Evolutionary conservation across 2,888 invertebrate species (phyloP), one percentile per base, ranked within the genome.

Genomic region (Seira ritae): DNA sequence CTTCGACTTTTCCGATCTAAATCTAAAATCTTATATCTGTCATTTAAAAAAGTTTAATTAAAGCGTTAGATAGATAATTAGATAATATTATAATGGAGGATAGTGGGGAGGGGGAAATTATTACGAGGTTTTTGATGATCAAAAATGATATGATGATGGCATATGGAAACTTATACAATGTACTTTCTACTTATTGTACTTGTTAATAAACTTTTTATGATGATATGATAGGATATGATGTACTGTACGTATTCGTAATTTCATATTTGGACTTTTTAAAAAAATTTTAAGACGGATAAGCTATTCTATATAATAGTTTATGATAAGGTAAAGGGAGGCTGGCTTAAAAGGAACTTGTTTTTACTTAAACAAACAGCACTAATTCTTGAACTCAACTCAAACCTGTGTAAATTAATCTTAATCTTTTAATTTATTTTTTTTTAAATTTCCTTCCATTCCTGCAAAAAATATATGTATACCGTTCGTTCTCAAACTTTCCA

Each of bases 111-210:
- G 8, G 31, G 8, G 31, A 31, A 31, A 31, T 31, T 31, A n/a
- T n/a, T 31, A 4, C 31, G 31, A 4, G 31, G 8, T 31, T 31
- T 31, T 2, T 8, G 31, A 31, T 31, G 31, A 31, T 55, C 12
- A 12, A 12, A n/a, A 15, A 55, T 8, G 3, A n/a, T 55, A 15
- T 3, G 55, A 55, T 8, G 3, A n/a, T 55, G 55, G 55, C n/a
- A 55, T 55, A 55, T n/a, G 17, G n/a, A 55, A 55, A 55, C 15
- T 12, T 17, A 55, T 55, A 55, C 55, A 55, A 55, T 55, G 55
- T 55, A 55, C 55, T 55, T 55, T 55, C 55, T 55, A 55, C 55
- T 55, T 55, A 55, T 31, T 31, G 8, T 31, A 31, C 55, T 55
- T 55, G 55, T 55, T 55, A 55, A 55, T 55, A 42, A n/a, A 31